Conservation (phyloP, 2,888 invertebrate genomes). For the Plagodis pulveraria region DNA sequence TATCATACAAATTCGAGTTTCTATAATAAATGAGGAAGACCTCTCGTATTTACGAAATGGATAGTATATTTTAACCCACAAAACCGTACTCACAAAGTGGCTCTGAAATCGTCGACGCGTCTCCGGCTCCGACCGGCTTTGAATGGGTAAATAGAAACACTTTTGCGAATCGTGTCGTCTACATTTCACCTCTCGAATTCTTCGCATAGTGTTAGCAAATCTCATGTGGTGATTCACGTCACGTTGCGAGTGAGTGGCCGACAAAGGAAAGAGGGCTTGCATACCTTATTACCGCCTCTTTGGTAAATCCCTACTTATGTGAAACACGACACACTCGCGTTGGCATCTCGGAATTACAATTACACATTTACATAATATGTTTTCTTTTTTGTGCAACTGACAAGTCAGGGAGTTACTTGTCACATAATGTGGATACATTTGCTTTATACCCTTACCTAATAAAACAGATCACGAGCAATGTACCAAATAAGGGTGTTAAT, state of each 20-base stretch:
- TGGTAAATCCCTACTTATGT: slow-evolving; percentile 80
- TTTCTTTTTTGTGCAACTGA: slow-evolving; percentile 42
- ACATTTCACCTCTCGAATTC: slow-evolving; percentile 66
- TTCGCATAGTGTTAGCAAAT: slow-evolving; percentile 70
- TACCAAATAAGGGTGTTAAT: slow-evolving; percentile 25
- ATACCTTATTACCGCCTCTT: slow-evolving; percentile 84
- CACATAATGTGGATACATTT: too few relatives aligned
- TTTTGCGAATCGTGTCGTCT: slow-evolving; percentile 63
- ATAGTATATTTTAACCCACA: slow-evolving; percentile 48
- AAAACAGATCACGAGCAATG: slow-evolving; percentile 17
- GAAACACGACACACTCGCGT: slow-evolving; percentile 74
- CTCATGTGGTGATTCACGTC: slow-evolving; percentile 75
- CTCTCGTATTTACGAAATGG: slow-evolving; percentile 56
- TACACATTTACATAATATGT: slow-evolving; percentile 61
- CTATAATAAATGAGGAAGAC: slow-evolving; percentile 74
- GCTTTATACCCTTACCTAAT: neutral
- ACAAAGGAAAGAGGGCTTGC: slow-evolving; percentile 83
- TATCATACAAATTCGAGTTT: slow-evolving; percentile 79
- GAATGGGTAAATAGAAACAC: slow-evolving; percentile 70
- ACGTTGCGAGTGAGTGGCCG: slow-evolving; percentile 81
- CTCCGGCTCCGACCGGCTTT: slow-evolving; percentile 49
- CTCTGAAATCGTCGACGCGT: slow-evolving; percentile 41
- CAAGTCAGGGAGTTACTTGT: neutral
- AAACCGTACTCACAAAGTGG: slow-evolving; percentile 51
- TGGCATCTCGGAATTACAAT: slow-evolving; percentile 70